Evolutionary conservation across 2,888 invertebrate genomes (phyloP), one percentile per base, ranked within the genome.

Genomic region (Desoria tigrina): DNA sequence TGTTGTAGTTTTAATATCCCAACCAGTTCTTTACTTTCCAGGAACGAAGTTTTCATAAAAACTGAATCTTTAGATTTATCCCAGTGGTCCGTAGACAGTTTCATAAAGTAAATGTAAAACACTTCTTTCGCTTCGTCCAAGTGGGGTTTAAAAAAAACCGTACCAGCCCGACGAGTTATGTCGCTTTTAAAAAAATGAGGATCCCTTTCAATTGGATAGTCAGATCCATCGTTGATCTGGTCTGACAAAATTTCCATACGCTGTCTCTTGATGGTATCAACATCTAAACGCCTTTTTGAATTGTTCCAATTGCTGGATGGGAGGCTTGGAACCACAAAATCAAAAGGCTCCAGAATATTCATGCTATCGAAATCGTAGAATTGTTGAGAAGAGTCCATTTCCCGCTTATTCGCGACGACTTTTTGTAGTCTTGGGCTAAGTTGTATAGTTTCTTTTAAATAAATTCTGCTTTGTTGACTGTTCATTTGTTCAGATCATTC

Each of bases 31-130:
- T 21, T 24, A 21, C 6, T 14, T 21, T 51, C 51, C 6, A 6
- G 6, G 23, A 21, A 23, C 3, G 51, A 51, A 3, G 24, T 24
- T 24, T 14, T 26, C 51, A 51, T 51, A 24, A 24, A 24, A 9
- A 14, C 26, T 4, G 51, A 23, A 9, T 51, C 51, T 26, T 7
- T 51, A 11, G 9, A 7, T 7, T 9, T 16, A 45, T 45, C n/a
- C 51, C 6, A 7, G 16, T 51, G 24, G 6, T 3, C 7, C 14
- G 14, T 21, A 18, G 45, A 3, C 16, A 24, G 6, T 26, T 51
- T 51, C 51, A 51, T 51, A 16, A 51, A 51, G 16, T 51, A 24
- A 7, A 51, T 26, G 24, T 9, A 51, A 24, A 24, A 51, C 26
- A 51, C 3, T 51, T 26, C 51, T 26, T 51, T 51, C 2, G 14